phyloP scores from a whole-genome alignment of 1,140 invertebrate species.

The Andrena cerasifolii region DNA sequence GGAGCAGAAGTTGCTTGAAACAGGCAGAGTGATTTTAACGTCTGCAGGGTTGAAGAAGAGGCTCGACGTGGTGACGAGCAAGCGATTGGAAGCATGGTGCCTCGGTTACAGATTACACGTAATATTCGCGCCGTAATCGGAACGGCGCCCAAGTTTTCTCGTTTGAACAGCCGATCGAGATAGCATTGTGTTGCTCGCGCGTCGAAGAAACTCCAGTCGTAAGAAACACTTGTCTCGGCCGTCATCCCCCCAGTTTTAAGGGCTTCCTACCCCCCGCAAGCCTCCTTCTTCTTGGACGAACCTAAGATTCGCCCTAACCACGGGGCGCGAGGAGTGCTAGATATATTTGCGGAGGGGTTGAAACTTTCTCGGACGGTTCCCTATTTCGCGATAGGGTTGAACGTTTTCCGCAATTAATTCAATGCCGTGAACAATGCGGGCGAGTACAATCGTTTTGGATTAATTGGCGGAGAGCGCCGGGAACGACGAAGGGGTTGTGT shows the following conservation, averaged over 20 bases:
- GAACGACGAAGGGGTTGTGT: constrained; percentile 64
- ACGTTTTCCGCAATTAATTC: constrained; percentile 76
- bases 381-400: constrained; percentile 36
- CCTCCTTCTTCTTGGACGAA: background rate
- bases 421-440: constrained; percentile 74
- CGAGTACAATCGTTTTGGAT: constrained; percentile 76
- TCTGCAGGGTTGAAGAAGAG: too few relatives aligned
- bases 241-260: constrained; percentile 17
- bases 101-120: background rate
- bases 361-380: constrained; percentile 49
- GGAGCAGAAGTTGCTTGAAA: too few relatives aligned
- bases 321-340: background rate
- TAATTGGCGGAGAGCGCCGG: constrained; percentile 75
- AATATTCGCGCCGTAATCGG: constrained; percentile 31
- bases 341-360: background rate
- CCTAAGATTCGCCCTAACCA: background rate
- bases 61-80: too few relatives aligned
- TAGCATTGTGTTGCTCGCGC: constrained; percentile 28
- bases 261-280: background rate
- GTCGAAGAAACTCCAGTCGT: constrained; percentile 44
- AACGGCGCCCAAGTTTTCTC: constrained; percentile 35
- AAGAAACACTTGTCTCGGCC: constrained; percentile 45
- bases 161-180: constrained; percentile 27
- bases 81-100: too few relatives aligned
- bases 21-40: too few relatives aligned